Percentiles rank a stretch among this genome's conserved stretches.
Evolutionary conservation across 2,113 vertebrate genomes (phyloP).

Genomic region (Antechinus flavipes): DNA sequence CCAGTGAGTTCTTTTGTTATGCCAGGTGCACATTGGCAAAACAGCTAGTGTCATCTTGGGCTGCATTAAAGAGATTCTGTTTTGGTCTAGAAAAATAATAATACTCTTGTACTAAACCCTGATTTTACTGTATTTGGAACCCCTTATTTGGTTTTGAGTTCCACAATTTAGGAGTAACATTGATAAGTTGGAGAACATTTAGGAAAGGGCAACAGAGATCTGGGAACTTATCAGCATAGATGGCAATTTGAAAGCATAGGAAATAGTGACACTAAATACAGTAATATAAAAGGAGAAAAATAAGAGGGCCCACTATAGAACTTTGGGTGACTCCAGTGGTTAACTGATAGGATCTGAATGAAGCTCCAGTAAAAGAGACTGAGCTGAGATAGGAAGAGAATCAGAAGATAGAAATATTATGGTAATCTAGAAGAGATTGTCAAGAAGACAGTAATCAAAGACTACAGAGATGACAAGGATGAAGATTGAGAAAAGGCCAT

Average conservation of each 20-base stretch:
- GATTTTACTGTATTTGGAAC: not conserved
- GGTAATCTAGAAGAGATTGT: not conserved
- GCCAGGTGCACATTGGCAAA: not conserved
- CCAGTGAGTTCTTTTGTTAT: constrained; percentile 20
- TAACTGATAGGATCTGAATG: not conserved
- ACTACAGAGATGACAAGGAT: no score
- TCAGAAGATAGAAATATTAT: not conserved
- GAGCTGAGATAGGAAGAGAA: not conserved
- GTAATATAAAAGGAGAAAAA: not conserved
- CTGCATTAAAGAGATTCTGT: not conserved
- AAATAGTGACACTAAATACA: not conserved
- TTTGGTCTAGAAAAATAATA: not conserved
- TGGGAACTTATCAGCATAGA: not conserved
- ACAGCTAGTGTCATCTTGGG: not conserved
- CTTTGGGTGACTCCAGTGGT: not conserved
- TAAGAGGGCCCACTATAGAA: not conserved
- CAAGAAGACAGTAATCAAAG: no score
- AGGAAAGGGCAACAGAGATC: not conserved
- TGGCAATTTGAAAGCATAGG: not conserved
- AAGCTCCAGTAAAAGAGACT: not conserved
- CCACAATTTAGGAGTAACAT: not conserved
- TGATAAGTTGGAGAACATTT: not conserved
- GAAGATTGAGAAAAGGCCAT: not conserved
- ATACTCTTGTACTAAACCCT: not conserved
- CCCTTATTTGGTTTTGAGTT: not conserved